phyloP scores from a whole-genome alignment of 1,140 invertebrate species.

The Zaprionus gabonicus region DNA sequence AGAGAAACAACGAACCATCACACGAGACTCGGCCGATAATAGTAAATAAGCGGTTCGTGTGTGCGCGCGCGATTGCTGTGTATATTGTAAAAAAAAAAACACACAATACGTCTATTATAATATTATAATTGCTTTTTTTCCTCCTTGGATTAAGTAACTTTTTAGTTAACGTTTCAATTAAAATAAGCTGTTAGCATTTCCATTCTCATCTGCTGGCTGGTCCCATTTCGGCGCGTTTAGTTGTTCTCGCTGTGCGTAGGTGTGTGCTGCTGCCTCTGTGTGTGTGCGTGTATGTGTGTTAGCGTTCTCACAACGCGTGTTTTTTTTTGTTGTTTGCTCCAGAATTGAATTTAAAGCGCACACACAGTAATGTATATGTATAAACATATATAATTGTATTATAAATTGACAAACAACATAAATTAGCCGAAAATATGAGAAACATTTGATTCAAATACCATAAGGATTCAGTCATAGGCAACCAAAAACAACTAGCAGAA shows the following conservation, averaged over 20 bases:
- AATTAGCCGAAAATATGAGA: constrained; percentile 13
- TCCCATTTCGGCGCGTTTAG: constrained; percentile 26
- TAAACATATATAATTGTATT: constrained; percentile 22
- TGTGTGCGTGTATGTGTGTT: constrained; percentile 5
- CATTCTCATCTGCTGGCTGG: constrained; percentile 9
- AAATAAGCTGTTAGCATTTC: constrained; percentile 8
- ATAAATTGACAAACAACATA: constrained; percentile 3
- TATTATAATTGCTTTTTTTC: constrained; percentile 28
- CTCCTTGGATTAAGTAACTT: constrained; percentile 5
- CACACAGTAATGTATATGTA: constrained; percentile 3
- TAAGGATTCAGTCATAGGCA: constrained; percentile 9
- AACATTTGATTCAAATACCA: constrained; percentile 18
- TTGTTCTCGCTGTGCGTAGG: constrained; percentile 23
- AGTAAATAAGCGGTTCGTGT: constrained; percentile 48
- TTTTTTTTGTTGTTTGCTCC: constrained; percentile 34
- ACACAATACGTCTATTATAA: constrained; percentile 26
- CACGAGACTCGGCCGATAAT: constrained; percentile 40
- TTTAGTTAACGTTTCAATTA: constrained; percentile 8
- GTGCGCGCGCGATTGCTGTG: constrained; percentile 33
- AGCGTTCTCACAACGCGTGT: constrained; percentile 24
- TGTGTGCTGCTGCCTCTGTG: constrained; percentile 13
- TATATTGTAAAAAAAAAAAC: constrained; percentile 40
- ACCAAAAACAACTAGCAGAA: constrained; percentile 42
- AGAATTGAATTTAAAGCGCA: constrained; percentile 17
- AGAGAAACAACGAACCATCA: constrained; percentile 27